phyloP scores from a whole-genome alignment of 2,113 vertebrate genomes.

The Pomatostomus ruficeps region DNA sequence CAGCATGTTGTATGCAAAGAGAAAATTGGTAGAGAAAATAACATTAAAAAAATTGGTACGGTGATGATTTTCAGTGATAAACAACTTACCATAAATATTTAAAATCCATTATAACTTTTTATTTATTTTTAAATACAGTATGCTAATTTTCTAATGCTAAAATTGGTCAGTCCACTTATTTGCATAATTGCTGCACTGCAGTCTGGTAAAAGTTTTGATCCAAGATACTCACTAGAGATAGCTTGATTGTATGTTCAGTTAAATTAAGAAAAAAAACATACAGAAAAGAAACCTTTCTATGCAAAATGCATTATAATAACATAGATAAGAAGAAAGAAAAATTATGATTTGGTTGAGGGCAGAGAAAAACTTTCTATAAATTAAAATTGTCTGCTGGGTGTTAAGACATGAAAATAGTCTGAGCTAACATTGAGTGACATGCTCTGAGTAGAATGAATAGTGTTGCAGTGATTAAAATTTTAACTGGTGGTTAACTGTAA shows the following conservation, averaged over 20 bases:
- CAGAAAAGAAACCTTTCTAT: not conserved
- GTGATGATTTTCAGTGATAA: slow-evolving; percentile 35
- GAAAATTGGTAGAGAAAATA: slow-evolving; percentile 9
- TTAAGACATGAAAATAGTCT: not conserved
- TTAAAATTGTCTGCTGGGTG: not conserved
- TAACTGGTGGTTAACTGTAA: not conserved
- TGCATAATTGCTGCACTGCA: slow-evolving; percentile 33
- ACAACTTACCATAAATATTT: slow-evolving; percentile 48
- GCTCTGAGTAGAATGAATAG: not conserved
- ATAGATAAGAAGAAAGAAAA: slow-evolving; percentile 9
- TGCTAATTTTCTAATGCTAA: slow-evolving; percentile 29
- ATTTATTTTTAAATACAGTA: slow-evolving; percentile 39
- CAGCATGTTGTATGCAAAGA: not conserved
- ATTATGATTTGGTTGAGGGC: not conserved
- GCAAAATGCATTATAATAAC: not conserved
- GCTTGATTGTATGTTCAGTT: not conserved
- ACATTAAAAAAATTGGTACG: not conserved
- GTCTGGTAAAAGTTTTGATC: slow-evolving; percentile 33
- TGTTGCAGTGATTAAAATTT: slow-evolving; percentile 11
- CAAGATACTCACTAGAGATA: slow-evolving; percentile 29
- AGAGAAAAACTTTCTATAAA: not conserved
- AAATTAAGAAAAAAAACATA: not conserved
- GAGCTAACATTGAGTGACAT: not conserved
- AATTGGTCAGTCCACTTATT: not conserved
- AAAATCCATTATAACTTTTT: slow-evolving; percentile 47